Conservation (phyloP, 1,140 invertebrate genomes). For the Apis laboriosa region DNA sequence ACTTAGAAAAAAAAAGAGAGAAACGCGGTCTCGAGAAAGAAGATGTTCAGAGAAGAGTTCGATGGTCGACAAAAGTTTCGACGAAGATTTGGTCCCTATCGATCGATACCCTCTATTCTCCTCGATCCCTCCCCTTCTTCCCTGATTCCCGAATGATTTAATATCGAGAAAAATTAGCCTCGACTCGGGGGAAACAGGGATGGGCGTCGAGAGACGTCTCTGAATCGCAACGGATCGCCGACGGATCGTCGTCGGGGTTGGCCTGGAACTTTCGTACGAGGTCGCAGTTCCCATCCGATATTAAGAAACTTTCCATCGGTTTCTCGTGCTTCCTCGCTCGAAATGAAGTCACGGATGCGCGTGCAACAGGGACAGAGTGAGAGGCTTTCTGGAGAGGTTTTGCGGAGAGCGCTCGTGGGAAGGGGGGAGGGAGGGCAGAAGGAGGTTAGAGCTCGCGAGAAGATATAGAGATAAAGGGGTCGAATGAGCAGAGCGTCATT, state of each 20-base stretch:
- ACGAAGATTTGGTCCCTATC: background rate
- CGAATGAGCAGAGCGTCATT: conserved; percentile 48
- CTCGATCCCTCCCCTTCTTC: no score
- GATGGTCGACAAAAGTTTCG: no score
- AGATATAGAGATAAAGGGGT: background rate
- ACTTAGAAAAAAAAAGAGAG: no score
- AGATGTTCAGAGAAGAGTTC: no score
- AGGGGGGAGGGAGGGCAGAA: background rate
- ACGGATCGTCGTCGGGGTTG: background rate
- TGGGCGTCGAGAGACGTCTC: background rate
- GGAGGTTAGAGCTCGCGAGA: background rate
- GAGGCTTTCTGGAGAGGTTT: background rate
- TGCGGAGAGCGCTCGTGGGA: background rate
- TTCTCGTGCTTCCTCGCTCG: conserved; percentile 51
- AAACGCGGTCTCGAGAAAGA: no score
- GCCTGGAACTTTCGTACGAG: conserved; percentile 52
- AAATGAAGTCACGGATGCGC: conserved; percentile 59
- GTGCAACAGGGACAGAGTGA: conserved; percentile 20
- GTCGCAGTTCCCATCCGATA: conserved; percentile 66
- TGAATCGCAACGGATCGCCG: conserved; percentile 23
- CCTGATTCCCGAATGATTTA: background rate
- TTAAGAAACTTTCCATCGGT: conserved; percentile 77
- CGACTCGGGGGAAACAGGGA: background rate
- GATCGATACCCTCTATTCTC: no score
- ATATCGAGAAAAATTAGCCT: conserved; percentile 33